Percentiles rank a stretch among this genome's conserved stretches.
Evolutionary conservation across 2,888 invertebrate genomes (phyloP).

Genomic region (Hirtodrosophila duncani): DNA sequence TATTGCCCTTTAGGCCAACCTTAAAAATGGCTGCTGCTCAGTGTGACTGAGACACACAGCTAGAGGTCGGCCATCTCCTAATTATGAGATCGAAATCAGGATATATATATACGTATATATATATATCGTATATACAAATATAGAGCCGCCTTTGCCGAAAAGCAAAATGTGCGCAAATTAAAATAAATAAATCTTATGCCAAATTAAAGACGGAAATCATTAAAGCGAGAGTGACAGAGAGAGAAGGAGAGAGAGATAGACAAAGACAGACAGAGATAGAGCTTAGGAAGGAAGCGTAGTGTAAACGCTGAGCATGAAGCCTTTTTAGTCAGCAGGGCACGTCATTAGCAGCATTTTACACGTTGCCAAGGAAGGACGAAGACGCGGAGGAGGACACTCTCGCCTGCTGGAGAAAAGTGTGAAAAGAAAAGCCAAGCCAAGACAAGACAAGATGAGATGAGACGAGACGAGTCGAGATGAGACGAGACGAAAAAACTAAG

Average conservation of each 20-base stretch:
- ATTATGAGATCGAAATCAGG: conserved; percentile 64
- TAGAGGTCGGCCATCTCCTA: no score
- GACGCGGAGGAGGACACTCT: conserved; percentile 42
- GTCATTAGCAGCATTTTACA: conserved; percentile 70
- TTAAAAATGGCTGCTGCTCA: conserved; percentile 22
- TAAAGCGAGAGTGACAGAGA: conserved; percentile 29
- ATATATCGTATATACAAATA: no score
- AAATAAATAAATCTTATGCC: conserved; percentile 68
- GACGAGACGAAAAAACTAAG: no score
- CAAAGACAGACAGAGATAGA: background rate
- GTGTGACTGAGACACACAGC: no score
- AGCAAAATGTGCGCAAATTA: conserved; percentile 62
- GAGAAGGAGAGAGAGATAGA: background rate
- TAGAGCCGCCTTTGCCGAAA: no score
- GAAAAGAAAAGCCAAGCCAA: conserved; percentile 53
- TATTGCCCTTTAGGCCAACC: conserved; percentile 32
- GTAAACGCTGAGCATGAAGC: conserved; percentile 3
- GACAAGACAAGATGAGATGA: no score
- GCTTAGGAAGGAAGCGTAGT: no score
- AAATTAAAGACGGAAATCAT: conserved; percentile 63
- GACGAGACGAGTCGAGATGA: no score
- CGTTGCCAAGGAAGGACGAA: conserved; percentile 65
- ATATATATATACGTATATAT: no score
- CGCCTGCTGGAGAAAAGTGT: conserved; percentile 29
- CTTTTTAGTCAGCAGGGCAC: conserved; percentile 60